Percentiles rank a stretch among this genome's conserved stretches.
These are phyloP conservation scores for Callipepla californica DNA, from an alignment of 2,113 vertebrate species.

Conservation along the genomic window DNA sequence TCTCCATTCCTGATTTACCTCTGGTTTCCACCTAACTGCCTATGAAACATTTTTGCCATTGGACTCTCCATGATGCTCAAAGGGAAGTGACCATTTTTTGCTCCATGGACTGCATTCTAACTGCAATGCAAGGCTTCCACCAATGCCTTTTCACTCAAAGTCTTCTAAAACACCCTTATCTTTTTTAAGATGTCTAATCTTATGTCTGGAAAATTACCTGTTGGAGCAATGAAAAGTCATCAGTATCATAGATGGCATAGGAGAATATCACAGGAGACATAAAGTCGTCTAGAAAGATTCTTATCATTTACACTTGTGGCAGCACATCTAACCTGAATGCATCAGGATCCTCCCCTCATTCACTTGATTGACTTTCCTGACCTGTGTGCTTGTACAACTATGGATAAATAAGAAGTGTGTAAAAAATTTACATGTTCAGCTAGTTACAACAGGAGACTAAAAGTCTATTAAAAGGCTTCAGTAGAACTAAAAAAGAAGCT, in stretches of 20 bases:
- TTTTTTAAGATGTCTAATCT: background rate
- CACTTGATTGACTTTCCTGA: background rate
- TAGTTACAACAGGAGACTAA: background rate
- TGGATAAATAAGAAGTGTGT: background rate
- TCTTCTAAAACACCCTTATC: rapidly evolving
- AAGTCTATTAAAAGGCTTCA: background rate
- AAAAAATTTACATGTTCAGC: constrained; percentile 18
- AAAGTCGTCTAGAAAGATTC: background rate
- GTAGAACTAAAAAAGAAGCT: constrained; percentile 12
- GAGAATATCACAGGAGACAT: background rate
- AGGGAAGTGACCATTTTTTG: background rate
- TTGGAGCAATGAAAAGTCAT: background rate
- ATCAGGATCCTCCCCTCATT: background rate
- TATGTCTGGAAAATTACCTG: background rate
- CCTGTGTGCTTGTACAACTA: background rate
- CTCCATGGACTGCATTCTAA: background rate
- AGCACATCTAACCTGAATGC: background rate
- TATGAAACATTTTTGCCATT: background rate
- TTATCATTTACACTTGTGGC: background rate
- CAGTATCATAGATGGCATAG: background rate
- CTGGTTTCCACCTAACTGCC: background rate
- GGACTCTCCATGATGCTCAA: rapidly evolving
- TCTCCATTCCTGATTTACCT: background rate
- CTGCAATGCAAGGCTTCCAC: background rate
- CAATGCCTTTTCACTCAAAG: background rate